A percentile compares a stretch with the other conserved stretches of the same genome.
These are phyloP conservation scores for Neotoxoptera formosana DNA, from an alignment of 1,140 invertebrate species.

Conservation along the genomic window DNA sequence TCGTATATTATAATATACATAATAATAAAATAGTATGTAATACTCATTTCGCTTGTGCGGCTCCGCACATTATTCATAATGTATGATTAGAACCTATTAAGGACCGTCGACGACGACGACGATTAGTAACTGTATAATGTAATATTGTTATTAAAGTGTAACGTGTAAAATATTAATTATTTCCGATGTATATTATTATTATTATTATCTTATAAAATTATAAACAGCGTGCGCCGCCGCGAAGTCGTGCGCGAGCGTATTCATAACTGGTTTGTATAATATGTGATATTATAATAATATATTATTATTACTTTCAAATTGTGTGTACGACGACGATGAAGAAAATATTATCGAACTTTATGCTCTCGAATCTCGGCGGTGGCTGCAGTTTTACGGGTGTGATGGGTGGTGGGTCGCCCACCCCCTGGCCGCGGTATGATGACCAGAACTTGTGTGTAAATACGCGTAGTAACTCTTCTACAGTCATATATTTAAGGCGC, in stretches of 20 bases:
- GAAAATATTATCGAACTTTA: not conserved
- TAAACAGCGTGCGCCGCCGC: not conserved
- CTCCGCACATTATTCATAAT: not conserved
- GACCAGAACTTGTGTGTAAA: not conserved
- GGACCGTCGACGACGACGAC: not conserved
- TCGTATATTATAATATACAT: no score
- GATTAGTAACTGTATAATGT: not conserved
- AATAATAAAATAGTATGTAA: not conserved
- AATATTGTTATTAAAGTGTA: not conserved
- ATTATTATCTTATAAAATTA: not conserved
- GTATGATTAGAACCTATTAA: constrained; percentile 30
- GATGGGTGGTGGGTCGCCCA: not conserved
- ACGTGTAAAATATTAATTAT: constrained; percentile 34
- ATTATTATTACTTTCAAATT: not conserved
- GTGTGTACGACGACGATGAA: not conserved
- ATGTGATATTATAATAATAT: not conserved
- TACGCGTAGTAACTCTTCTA: not conserved
- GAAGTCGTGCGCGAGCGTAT: not conserved
- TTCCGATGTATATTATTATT: not conserved
- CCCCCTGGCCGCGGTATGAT: no score
- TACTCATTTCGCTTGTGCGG: not conserved
- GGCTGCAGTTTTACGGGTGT: not conserved
- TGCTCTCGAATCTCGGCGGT: no score
- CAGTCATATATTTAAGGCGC: no score
- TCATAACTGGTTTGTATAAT: not conserved